These are phyloP conservation scores for Megaceryle maxima DNA, from an alignment of 2,113 vertebrate species.

Conservation along the genomic window DNA sequence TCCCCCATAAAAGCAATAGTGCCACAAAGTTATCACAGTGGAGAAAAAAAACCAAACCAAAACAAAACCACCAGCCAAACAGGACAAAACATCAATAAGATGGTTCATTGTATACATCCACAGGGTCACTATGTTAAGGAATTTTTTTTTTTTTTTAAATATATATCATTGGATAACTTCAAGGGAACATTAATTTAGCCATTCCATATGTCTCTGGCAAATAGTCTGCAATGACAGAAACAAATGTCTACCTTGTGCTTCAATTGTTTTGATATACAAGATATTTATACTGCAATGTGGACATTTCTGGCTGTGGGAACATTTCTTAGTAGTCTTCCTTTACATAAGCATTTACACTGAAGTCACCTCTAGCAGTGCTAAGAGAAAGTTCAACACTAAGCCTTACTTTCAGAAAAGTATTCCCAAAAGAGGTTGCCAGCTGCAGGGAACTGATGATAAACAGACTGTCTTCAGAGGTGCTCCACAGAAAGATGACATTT, in stretches of 20 bases:
- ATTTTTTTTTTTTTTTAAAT: background rate
- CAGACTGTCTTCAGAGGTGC: background rate
- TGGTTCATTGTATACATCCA: background rate
- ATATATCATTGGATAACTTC: background rate
- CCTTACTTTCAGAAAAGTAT: background rate
- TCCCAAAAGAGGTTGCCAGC: background rate
- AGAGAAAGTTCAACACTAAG: background rate
- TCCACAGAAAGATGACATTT: background rate
- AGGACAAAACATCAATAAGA: background rate
- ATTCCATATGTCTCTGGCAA: conserved; percentile 3
- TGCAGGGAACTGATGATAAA: background rate
- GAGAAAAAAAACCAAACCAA: background rate
- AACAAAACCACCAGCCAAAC: too few relatives aligned
- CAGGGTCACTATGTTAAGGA: background rate
- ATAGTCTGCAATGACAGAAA: background rate
- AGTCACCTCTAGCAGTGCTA: background rate
- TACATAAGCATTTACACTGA: background rate
- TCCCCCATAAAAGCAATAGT: background rate
- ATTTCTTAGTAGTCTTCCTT: background rate
- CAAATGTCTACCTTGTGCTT: background rate
- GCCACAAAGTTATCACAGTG: background rate
- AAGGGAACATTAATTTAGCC: background rate
- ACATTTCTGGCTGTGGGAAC: background rate
- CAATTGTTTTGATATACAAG: background rate
- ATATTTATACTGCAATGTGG: background rate